Base-by-base conservation (phyloP, 2,113 vertebrate genomes). In the Oxyura jamaicensis region DNA sequence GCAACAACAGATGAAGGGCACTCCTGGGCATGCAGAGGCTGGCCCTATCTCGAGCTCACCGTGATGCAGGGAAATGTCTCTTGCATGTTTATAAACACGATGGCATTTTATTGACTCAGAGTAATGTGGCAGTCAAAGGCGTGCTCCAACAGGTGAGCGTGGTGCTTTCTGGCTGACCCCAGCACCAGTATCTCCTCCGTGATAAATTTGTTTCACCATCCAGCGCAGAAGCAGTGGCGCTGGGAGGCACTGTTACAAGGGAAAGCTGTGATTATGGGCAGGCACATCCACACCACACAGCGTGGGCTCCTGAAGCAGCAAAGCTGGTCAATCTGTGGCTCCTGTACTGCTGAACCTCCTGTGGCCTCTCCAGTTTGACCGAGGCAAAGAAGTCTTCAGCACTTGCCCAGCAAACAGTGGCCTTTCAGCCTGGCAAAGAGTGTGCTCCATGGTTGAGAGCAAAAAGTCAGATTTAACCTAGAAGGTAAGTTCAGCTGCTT, bases 401-500 rank as follows among this genome's bases (percentile, higher is more conserved):
- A 2, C 31, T 31, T 12, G 1, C 31, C 26, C 21, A 39, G 69
- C n/a, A 21, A 26, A 39, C 2, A 1, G 4, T 1, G 13, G 52
- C 53, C 53, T 31, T 42, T 35, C 31, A 10, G 19, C 35, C 23
- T 8, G 22, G 50, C 10, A 19, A 26, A 1, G 3, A 52, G 73
- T 35, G 25, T 0, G 1, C 19, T 16, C 53, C 2, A 14, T 55
- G 53, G 14, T 55, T 55, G 28, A 55, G 28, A 55, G 53, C 28
- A 17, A 55, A 29, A 35, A 29, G 35, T 31, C 17, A 16, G 44
- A 19, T 52, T 53, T 31, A 21, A 16, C 26, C 16, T 4, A 31
- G 72, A 50, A 68, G 68, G 50, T 25, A 23, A 59, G 31, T 68
- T 42, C 25, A 35, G 36, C 36, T 52, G 44, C 73, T 52, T 60